Evolutionary conservation across 2,797 vertebrate genomes (phyloP).

Genomic region (Hafferia zeledoni): DNA sequence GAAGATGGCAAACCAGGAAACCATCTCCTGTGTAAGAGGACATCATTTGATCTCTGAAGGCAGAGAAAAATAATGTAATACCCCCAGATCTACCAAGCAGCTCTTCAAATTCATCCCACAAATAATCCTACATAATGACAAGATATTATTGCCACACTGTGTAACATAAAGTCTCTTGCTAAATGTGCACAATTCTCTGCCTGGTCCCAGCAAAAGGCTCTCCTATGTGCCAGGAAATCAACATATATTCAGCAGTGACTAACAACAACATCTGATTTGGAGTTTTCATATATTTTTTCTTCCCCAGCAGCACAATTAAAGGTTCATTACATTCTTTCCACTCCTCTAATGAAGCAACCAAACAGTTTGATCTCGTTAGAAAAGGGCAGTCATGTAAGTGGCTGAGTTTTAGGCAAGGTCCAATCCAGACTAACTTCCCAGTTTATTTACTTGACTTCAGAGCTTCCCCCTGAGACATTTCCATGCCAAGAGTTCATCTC

Average conservation of each 20-base stretch:
- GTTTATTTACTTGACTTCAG: slow-evolving; percentile 12
- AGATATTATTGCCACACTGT: background rate
- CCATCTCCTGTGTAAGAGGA: background rate
- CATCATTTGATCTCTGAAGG: background rate
- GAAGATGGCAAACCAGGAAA: background rate
- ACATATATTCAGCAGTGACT: background rate
- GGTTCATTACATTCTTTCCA: background rate
- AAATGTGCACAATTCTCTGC: background rate
- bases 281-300: background rate
- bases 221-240: background rate
- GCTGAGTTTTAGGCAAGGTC: background rate
- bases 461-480: background rate
- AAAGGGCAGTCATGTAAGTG: background rate
- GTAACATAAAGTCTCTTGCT: background rate
- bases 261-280: background rate
- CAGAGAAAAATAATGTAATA: background rate
- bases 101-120: background rate
- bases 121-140: background rate
- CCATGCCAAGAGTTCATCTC: background rate
- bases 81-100: background rate
- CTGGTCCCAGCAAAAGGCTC: background rate
- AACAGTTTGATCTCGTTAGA: background rate
- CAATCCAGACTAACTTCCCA: background rate
- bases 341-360: background rate
- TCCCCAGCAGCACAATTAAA: background rate